phyloP scores from a whole-genome alignment of 1,140 invertebrate species.

The Zophobas atratus region DNA sequence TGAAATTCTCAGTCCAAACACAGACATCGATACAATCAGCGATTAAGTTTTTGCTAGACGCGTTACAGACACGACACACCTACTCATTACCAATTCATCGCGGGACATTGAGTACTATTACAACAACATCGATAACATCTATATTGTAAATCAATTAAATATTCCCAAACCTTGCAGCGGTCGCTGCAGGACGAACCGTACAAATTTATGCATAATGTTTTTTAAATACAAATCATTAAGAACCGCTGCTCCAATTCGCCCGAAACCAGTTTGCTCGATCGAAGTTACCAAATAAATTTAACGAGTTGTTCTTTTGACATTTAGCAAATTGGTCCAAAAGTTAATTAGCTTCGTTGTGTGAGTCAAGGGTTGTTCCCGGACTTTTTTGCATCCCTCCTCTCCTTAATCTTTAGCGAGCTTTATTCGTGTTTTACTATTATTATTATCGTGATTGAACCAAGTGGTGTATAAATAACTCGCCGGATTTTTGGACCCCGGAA shows the following conservation, averaged over 20 bases:
- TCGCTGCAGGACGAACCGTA: neutral
- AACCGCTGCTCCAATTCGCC: constrained; percentile 12
- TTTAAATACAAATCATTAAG: constrained; percentile 4
- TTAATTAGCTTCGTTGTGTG: constrained; percentile 10
- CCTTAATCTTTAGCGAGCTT: neutral
- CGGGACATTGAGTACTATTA: neutral
- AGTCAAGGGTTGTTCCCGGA: constrained; percentile 7
- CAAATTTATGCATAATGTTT: constrained; percentile 7
- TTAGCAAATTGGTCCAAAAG: constrained; percentile 29
- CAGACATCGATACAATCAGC: neutral
- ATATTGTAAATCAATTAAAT: constrained; percentile 11
- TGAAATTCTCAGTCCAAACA: neutral
- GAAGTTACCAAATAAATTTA: constrained; percentile 15
- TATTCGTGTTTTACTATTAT: neutral
- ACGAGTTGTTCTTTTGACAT: constrained; percentile 26
- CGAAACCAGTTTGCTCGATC: constrained; percentile 5
- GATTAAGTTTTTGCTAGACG: neutral
- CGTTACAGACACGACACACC: constrained; percentile 5
- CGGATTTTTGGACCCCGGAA: too few relatives aligned
- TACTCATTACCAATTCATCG: constrained; percentile 13
- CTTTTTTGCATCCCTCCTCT: too few relatives aligned
- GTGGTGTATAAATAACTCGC: too few relatives aligned
- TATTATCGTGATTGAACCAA: neutral
- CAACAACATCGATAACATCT: constrained; percentile 2
- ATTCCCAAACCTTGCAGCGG: too few relatives aligned